Evolutionary conservation across 2,797 vertebrate genomes (phyloP), one percentile per base, ranked within the genome.

Genomic region (Galaxias olidus): DNA sequence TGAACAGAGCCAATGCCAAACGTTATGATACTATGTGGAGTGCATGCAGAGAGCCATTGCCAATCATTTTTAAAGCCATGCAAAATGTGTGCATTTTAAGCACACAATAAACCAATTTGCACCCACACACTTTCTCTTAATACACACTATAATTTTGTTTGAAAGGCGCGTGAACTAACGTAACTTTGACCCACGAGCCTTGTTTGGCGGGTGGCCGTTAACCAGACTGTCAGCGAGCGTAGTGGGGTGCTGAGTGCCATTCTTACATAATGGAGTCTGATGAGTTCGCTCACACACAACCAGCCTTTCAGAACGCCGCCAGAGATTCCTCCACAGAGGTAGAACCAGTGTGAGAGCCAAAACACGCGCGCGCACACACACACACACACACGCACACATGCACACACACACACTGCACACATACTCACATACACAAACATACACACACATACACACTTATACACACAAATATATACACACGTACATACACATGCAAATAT

Each of bases 261-360:
- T 69, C 45, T 46, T 59, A 69, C 52, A 60, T 69, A 71, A 49
- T 54, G 43, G 72, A 66, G 44, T 75, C 62, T 73, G 44, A 81
- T 61, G 59, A 49, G 30, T 55, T n/a, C 9, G 53, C 59, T 76
- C 66, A 63, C 74, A 71, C 10, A n/a, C 66, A 75, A 56, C 41
- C 58, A 60, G 74, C 18, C 43, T 65, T 14, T 12, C 69, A 61
- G 61, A 71, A 66, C 66, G 79, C 75, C 68, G 70, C 61, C 48
- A 46, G 63, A 73, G 72, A 75, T 74, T 81, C 66, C 66, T 82
- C 54, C 76, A 65, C 59, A 66, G 72, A 81, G 78, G 73, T 78
- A 66, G 51, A 82, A 76, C 68, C 57, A 19, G 49, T 59, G 55
- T 17, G 12, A 59, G 65, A 69, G 76, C 68, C 73, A 75, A 76